These are phyloP conservation scores for Clepsis dumicolana DNA, from an alignment of 2,888 invertebrate genomes.

Conservation along the genomic window DNA sequence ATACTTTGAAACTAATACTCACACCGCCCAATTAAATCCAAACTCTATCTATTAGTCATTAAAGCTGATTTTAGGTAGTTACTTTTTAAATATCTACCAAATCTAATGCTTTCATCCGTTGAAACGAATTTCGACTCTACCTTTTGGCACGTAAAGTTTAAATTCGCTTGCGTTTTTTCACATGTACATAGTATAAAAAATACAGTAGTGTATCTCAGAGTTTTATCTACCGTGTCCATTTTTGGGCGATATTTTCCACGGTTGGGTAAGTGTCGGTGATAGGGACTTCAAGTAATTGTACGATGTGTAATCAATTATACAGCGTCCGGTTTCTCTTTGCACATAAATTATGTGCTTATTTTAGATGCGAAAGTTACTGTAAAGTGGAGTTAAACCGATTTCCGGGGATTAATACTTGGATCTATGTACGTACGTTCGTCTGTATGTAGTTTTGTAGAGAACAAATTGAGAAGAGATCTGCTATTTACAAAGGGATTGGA, in stretches of 20 bases:
- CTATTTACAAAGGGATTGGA: too few species aligned
- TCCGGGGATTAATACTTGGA: not conserved
- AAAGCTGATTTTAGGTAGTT: constrained; percentile 2
- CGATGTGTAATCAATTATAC: constrained; percentile 43
- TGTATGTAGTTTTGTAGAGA: too few species aligned
- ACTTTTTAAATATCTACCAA: not conserved
- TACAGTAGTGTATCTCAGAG: constrained; percentile 33
- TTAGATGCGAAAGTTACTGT: constrained; percentile 10
- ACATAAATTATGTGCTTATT: constrained; percentile 31
- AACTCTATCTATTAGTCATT: constrained; percentile 17
- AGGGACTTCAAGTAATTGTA: constrained; percentile 39
- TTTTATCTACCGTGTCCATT: constrained; percentile 44
- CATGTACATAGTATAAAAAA: constrained; percentile 22
- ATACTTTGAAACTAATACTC: constrained; percentile 14
- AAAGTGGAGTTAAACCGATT: not conserved
- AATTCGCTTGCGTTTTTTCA: not conserved
- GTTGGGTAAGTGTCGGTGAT: constrained; percentile 40
- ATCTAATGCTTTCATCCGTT: not conserved
- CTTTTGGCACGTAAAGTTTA: rapidly evolving
- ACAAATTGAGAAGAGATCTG: too few species aligned
- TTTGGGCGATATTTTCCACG: constrained; percentile 42
- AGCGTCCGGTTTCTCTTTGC: constrained; percentile 39
- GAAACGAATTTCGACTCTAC: constrained; percentile 19
- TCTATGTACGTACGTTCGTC: too few species aligned
- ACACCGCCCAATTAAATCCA: not conserved